These are phyloP conservation scores for Corvus moneduloides DNA, from an alignment of 2,113 vertebrate genomes.

Conservation along the genomic window DNA sequence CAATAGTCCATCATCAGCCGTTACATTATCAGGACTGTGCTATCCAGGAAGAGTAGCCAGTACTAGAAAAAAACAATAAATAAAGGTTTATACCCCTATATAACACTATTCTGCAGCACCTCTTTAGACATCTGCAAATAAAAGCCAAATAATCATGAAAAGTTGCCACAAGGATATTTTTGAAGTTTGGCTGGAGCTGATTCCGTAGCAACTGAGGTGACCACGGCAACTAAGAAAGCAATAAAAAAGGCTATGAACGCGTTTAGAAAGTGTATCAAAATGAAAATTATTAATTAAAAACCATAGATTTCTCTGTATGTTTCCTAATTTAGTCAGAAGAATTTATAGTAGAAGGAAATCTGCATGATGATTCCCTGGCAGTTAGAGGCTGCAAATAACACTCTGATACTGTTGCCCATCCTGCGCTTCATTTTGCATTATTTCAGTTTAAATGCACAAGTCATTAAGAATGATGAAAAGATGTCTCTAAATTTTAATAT, in stretches of 20 bases:
- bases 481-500: not conserved
- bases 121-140: not conserved
- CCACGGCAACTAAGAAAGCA: not conserved
- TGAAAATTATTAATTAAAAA: not conserved
- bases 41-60: not conserved
- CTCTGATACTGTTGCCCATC: not conserved
- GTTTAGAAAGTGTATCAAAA: not conserved
- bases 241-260: not conserved
- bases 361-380: not conserved
- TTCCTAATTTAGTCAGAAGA: not conserved
- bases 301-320: not conserved
- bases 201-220: not conserved
- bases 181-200: not conserved
- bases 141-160: not conserved
- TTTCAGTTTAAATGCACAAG: not conserved
- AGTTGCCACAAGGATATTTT: conserved; percentile 18
- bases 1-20: not conserved
- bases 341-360: not conserved
- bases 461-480: not conserved
- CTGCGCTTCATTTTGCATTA: not conserved
- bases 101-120: not conserved
- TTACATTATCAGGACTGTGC: not conserved
- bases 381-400: not conserved
- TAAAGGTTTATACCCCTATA: not conserved
- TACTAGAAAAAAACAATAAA: not conserved